A percentile compares a stretch with the other conserved stretches of the same genome.
These are phyloP conservation scores for Lysiphlebus fabarum DNA, from an alignment of 1,140 invertebrate species.

Conservation along the genomic window DNA sequence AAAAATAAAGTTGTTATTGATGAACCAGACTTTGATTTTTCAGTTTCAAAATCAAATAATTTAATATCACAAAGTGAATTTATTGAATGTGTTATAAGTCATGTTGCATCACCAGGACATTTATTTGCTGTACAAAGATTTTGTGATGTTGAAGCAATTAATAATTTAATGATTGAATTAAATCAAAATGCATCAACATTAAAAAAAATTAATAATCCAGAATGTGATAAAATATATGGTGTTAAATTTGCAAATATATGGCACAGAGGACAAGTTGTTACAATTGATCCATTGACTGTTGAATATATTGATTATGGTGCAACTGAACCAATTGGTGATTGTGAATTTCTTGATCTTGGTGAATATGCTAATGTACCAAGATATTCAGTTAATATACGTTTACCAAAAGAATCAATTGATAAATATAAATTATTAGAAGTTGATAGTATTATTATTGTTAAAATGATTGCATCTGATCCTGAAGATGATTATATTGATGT, in stretches of 20 bases:
- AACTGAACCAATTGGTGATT: conserved; percentile 14
- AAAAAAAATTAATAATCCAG: conserved; percentile 15
- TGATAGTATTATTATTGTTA: conserved; percentile 23
- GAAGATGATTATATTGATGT: conserved; percentile 21
- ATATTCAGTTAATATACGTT: conserved; percentile 9
- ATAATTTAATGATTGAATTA: conserved; percentile 26
- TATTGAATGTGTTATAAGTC: conserved; percentile 22
- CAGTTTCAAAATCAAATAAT: too few relatives aligned
- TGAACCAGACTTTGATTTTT: too few relatives aligned
- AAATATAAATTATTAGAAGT: conserved; percentile 9
- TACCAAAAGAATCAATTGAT: not conserved
- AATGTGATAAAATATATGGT: conserved; percentile 32
- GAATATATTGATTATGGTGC: conserved; percentile 41
- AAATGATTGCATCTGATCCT: conserved; percentile 28
- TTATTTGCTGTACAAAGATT: conserved; percentile 35
- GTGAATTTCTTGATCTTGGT: conserved; percentile 28
- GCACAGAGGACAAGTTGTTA: conserved; percentile 35
- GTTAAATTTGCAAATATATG: conserved; percentile 29
- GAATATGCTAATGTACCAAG: conserved; percentile 18
- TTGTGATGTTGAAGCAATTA: conserved; percentile 15
- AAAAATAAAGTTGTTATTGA: too few relatives aligned
- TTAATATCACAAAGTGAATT: conserved; percentile 31
- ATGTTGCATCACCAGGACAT: conserved; percentile 3
- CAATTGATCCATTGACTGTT: conserved; percentile 27
- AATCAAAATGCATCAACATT: conserved; percentile 7